phyloP scores from a whole-genome alignment of 2,797 vertebrate species.

The Microchirus variegatus region DNA sequence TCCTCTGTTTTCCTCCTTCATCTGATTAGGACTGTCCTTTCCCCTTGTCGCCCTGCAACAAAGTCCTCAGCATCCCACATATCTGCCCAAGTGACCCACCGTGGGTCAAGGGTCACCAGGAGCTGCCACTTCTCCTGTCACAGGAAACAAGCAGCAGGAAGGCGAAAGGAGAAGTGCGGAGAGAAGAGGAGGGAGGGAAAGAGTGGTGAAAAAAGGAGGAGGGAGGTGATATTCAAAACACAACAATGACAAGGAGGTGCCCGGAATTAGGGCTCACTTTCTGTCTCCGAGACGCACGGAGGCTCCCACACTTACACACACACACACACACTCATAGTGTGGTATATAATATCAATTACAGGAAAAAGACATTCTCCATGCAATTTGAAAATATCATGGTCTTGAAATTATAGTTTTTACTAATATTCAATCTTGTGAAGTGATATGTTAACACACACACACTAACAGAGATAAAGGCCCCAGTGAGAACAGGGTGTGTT shows the following conservation, averaged over 20 bases:
- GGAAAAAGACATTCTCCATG: conserved; percentile 34
- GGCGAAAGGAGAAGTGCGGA: conserved; percentile 52
- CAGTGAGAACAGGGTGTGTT: conserved; percentile 63
- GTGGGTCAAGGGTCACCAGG: conserved; percentile 71
- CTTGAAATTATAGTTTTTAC: conserved; percentile 38
- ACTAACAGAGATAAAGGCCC: conserved; percentile 29
- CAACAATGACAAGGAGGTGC: conserved; percentile 73
- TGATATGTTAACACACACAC: conserved; percentile 29
- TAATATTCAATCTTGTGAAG: neutral
- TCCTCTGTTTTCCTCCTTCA: conserved; percentile 54
- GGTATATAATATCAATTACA: conserved; percentile 36
- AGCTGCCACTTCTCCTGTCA: conserved; percentile 84
- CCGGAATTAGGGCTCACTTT: conserved; percentile 52
- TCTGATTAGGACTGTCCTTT: conserved; percentile 67
- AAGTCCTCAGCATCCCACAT: conserved; percentile 74
- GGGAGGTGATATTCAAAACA: conserved; percentile 73
- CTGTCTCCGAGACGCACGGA: conserved; percentile 26
- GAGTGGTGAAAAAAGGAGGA: conserved; percentile 21
- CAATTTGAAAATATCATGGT: conserved; percentile 31
- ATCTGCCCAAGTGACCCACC: conserved; percentile 79
- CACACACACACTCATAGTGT: neutral
- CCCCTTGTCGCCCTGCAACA: conserved; percentile 71
- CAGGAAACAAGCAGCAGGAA: conserved; percentile 74
- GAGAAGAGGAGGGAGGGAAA: conserved; percentile 22
- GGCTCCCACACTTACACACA: neutral